Evolutionary conservation across 2,797 vertebrate genomes (phyloP).

Genomic region (Phyllotis vaccarum): DNA sequence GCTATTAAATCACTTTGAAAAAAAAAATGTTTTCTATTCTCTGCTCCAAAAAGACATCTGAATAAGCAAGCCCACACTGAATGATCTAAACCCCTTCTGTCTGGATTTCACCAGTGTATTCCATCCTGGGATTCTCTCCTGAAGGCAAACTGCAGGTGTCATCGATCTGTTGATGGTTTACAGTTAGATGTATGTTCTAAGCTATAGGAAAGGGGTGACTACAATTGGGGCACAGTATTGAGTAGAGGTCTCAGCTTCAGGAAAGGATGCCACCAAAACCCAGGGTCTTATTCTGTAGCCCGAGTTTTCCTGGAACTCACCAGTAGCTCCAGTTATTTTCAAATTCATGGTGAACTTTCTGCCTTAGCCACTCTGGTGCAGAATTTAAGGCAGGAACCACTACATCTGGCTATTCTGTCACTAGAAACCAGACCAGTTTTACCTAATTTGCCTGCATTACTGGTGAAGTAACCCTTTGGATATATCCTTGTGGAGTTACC

Average conservation of each 20-base stretch:
- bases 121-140: background rate
- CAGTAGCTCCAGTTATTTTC: background rate
- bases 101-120: background rate
- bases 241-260: background rate
- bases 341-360: background rate
- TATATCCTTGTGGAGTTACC: background rate
- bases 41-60: background rate
- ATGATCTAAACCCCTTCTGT: background rate
- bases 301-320: background rate
- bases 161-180: background rate
- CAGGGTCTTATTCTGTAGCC: background rate
- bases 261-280: background rate
- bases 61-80: background rate
- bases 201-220: background rate
- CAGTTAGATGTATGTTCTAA: background rate
- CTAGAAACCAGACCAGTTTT: background rate
- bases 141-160: background rate
- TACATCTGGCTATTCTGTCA: background rate
- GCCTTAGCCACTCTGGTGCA: background rate
- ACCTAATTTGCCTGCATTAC: background rate
- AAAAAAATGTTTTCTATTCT: background rate
- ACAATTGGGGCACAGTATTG: background rate
- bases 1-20: background rate
- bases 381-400: background rate
- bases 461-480: conserved; percentile 25